Evolutionary conservation across 2,888 invertebrate species (phyloP).

Genomic region (Epirrita christyi): DNA sequence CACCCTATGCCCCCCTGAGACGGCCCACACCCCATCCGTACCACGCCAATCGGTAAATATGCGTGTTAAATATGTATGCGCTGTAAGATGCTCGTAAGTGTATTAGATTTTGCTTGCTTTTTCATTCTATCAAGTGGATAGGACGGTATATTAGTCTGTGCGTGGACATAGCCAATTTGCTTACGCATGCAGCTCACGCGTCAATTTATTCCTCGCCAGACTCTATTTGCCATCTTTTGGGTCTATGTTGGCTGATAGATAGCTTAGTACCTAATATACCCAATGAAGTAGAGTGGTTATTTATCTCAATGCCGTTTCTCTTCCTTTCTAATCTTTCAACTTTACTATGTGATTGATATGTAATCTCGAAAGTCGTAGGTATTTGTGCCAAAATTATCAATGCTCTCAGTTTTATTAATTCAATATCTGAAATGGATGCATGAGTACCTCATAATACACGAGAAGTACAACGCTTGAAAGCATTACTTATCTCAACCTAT

Average conservation of each 20-base stretch:
- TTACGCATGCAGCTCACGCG: constrained; percentile 62
- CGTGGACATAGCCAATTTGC: constrained; percentile 59
- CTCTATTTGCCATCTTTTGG: constrained; percentile 38
- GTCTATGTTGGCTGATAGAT: constrained; percentile 7
- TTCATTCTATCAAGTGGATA: constrained; percentile 77
- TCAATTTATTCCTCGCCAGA: constrained; percentile 54
- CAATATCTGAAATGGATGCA: constrained; percentile 8
- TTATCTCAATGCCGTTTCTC: not conserved
- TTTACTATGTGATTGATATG: no score
- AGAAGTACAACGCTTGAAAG: constrained; percentile 39
- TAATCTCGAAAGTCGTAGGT: no score
- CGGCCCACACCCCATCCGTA: constrained; percentile 64
- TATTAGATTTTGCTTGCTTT: constrained; percentile 83
- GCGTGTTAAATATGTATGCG: constrained; percentile 85
- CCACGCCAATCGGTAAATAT: constrained; percentile 84
- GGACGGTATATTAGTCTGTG: constrained; percentile 56
- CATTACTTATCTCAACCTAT: constrained; percentile 54
- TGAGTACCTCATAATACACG: constrained; percentile 16
- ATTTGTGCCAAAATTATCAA: no score
- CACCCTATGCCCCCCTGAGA: constrained; percentile 55
- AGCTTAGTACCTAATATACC: constrained; percentile 10
- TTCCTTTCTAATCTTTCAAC: not conserved
- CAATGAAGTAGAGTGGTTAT: constrained; percentile 9
- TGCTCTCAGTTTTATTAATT: constrained; percentile 13
- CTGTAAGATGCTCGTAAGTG: constrained; percentile 82